Conservation (phyloP, 35 echinoderm and acorn worm species). For the Hemicentrotus pulcherrimus region DNA sequence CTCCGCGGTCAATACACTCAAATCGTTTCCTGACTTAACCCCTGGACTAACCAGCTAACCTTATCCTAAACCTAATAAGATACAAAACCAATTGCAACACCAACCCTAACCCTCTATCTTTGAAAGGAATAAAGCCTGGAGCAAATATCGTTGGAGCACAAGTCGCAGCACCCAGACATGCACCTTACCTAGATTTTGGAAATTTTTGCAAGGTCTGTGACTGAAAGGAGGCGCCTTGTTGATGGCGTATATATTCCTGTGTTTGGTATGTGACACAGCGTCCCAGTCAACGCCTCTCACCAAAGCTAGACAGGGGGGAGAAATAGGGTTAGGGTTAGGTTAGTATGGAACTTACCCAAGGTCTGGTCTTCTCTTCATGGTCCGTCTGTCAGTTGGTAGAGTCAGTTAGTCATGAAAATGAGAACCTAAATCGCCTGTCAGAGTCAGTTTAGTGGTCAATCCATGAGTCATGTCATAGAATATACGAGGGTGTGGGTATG, state of each 20-base stretch:
- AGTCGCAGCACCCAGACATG: not conserved
- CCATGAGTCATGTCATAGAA: not conserved
- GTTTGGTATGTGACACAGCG: constrained; percentile 88
- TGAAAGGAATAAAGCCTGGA: too few relatives aligned
- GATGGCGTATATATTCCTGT: constrained; percentile 92
- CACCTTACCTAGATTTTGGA: constrained; percentile 79
- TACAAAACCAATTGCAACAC: too few relatives aligned
- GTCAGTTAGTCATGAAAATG: not conserved
- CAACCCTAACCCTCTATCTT: too few relatives aligned
- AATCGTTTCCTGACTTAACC: too few relatives aligned
- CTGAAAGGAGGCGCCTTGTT: constrained; percentile 82
- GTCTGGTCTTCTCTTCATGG: not conserved
- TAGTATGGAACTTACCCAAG: not conserved
- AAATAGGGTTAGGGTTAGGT: constrained; percentile 17
- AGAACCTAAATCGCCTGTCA: too few relatives aligned
- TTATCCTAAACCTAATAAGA: too few relatives aligned
- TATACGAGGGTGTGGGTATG: not conserved
- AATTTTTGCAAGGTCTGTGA: constrained; percentile 72
- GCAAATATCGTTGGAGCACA: too few relatives aligned
- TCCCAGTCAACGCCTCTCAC: constrained; percentile 85
- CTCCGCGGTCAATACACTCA: too few relatives aligned
- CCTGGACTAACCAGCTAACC: too few relatives aligned
- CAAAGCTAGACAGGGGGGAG: not conserved
- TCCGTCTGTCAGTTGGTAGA: not conserved
- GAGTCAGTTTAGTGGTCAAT: not conserved